phyloP scores from a whole-genome alignment of 2,888 invertebrate species.

The Drosophila koepferae region DNA sequence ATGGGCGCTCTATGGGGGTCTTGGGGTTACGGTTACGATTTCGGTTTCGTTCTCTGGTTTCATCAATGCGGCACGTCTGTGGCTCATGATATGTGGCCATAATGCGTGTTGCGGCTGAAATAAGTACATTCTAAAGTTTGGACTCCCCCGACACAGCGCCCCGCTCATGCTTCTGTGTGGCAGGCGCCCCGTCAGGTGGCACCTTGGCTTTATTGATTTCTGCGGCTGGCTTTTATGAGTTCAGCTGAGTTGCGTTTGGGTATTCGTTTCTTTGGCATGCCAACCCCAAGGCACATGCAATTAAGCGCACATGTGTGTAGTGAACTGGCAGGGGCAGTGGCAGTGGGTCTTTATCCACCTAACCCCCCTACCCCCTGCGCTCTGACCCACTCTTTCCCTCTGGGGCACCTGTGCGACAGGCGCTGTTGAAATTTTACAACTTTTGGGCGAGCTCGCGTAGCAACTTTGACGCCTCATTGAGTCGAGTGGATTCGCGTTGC shows the following conservation, averaged over 20 bases:
- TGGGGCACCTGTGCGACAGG: conserved; percentile 69
- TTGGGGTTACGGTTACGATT: conserved; percentile 21
- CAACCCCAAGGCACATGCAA: conserved; percentile 77
- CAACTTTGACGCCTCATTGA: conserved; percentile 81
- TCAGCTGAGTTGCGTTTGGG: conserved; percentile 35
- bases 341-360: neutral
- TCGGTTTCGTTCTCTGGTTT: conserved; percentile 33
- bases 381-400: too few species aligned
- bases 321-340: neutral
- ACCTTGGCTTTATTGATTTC: conserved; percentile 83
- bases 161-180: neutral
- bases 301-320: conserved; percentile 82
- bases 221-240: conserved; percentile 81
- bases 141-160: neutral
- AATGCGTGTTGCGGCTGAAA: conserved; percentile 73
- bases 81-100: conserved; percentile 71
- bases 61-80: conserved; percentile 61
- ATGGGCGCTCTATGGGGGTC: conserved; percentile 1
- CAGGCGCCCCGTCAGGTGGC: conserved; percentile 56
- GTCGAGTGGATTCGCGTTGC: conserved; percentile 68
- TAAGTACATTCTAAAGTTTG: conserved; percentile 72
- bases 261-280: conserved; percentile 45
- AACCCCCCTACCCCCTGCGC: neutral
- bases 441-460: conserved; percentile 73
- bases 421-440: conserved; percentile 81